Evolutionary conservation across 1,140 invertebrate species (phyloP).

Genomic region (Ceratina australensis): DNA sequence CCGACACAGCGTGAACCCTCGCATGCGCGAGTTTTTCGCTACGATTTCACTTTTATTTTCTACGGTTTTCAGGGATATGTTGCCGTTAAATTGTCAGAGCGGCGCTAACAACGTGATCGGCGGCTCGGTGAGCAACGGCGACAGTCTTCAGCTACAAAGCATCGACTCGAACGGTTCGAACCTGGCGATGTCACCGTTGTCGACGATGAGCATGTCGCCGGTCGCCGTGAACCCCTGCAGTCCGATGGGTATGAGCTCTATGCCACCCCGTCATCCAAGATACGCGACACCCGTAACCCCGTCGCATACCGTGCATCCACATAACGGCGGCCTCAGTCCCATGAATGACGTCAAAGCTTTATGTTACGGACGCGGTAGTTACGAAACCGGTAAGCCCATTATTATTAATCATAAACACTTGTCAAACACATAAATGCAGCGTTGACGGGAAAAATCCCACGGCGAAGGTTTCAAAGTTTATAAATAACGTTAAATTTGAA

Average conservation of each 20-base stretch:
- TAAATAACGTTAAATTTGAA: too few species aligned
- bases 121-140: constrained; percentile 44
- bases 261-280: constrained; percentile 73
- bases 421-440: too few species aligned
- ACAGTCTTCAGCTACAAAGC: constrained; percentile 70
- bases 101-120: constrained; percentile 42
- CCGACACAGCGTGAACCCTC: neutral
- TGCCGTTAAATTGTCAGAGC: constrained; percentile 68
- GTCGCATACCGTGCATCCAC: constrained; percentile 71
- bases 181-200: constrained; percentile 72
- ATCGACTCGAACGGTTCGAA: constrained; percentile 74
- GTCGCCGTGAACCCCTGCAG: constrained; percentile 74
- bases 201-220: constrained; percentile 76
- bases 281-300: constrained; percentile 75
- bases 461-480: too few species aligned
- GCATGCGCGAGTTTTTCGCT: neutral
- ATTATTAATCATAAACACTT: too few species aligned
- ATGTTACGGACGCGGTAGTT: constrained; percentile 74
- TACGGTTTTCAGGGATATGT: constrained; percentile 69
- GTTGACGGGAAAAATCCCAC: too few species aligned
- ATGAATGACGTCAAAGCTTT: constrained; percentile 75
- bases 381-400: constrained; percentile 68
- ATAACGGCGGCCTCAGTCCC: constrained; percentile 72
- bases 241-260: constrained; percentile 74
- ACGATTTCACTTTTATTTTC: neutral